Evolutionary conservation across 2,113 vertebrate genomes (phyloP).

Genomic region (Callospermophilus lateralis): DNA sequence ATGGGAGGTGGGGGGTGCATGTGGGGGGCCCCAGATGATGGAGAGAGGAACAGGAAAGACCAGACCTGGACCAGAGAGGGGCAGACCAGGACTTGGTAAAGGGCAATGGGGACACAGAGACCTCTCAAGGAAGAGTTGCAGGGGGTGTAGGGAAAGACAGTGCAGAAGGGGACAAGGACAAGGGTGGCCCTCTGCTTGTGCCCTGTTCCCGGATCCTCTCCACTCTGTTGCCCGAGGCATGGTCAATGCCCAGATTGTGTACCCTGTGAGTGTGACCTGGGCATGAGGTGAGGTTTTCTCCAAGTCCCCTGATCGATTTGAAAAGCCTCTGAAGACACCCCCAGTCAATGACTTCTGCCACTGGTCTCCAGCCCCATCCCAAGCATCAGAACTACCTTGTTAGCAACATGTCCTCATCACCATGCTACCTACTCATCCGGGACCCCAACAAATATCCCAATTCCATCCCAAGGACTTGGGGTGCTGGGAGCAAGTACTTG

Average conservation of each 20-base stretch:
- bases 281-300: neutral
- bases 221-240: neutral
- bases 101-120: neutral
- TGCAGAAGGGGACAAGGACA: neutral
- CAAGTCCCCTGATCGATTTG: neutral
- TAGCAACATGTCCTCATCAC: accelerated
- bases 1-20: too few species aligned
- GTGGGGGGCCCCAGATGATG: neutral
- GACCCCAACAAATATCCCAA: too few species aligned
- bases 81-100: neutral
- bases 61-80: neutral
- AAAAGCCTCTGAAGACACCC: neutral
- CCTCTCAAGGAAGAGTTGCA: neutral
- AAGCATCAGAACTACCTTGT: neutral
- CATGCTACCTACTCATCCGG: neutral
- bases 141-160: neutral
- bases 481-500: neutral
- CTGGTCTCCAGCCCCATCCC: neutral
- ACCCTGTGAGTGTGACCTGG: neutral
- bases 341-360: neutral
- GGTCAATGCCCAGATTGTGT: neutral
- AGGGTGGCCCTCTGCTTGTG: neutral
- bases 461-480: neutral
- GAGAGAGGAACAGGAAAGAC: neutral
- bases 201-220: too few species aligned